phyloP scores from a whole-genome alignment of 2,797 vertebrate species.

The Tangara arthus region DNA sequence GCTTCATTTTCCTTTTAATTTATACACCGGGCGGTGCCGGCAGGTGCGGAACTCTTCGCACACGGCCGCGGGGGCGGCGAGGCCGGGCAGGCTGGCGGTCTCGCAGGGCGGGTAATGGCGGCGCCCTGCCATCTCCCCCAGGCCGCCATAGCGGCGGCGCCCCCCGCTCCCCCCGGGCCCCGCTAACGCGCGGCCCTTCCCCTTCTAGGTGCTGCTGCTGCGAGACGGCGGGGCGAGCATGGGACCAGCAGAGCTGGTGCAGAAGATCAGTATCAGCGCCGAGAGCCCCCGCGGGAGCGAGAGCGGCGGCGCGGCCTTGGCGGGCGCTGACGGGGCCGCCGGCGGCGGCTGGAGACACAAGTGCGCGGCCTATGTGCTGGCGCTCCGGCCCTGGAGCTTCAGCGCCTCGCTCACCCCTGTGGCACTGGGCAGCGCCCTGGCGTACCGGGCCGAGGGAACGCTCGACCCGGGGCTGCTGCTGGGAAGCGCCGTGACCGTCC shows the following conservation, averaged over 20 bases:
- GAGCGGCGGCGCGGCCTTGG: slow-evolving; percentile 44
- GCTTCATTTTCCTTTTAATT: neutral
- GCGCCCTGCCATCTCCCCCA: rapidly evolving
- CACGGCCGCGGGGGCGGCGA: neutral
- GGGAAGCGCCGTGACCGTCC: slow-evolving; percentile 88
- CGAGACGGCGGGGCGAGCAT: neutral
- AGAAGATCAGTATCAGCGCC: slow-evolving; percentile 61
- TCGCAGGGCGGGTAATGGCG: neutral
- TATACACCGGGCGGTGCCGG: rapidly evolving
- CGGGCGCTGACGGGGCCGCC: slow-evolving; percentile 4
- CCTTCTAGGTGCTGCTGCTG: neutral
- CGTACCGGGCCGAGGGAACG: slow-evolving; percentile 87
- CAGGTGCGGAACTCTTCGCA: neutral
- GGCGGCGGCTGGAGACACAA: slow-evolving; percentile 77
- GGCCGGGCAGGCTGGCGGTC: rapidly evolving
- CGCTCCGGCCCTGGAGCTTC: slow-evolving; percentile 96
- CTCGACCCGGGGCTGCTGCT: slow-evolving; percentile 86
- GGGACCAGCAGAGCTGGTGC: slow-evolving; percentile 22
- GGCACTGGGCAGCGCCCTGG: slow-evolving; percentile 91
- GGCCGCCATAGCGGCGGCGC: neutral
- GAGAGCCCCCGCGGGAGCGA: slow-evolving; percentile 74
- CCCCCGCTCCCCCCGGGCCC: rapidly evolving
- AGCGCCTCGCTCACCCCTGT: slow-evolving; percentile 94
- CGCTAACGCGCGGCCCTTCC: neutral
- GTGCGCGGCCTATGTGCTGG: slow-evolving; percentile 92